Evolutionary conservation across 2,888 invertebrate species (phyloP).

Genomic region (Caenorhabditis imperialis): DNA sequence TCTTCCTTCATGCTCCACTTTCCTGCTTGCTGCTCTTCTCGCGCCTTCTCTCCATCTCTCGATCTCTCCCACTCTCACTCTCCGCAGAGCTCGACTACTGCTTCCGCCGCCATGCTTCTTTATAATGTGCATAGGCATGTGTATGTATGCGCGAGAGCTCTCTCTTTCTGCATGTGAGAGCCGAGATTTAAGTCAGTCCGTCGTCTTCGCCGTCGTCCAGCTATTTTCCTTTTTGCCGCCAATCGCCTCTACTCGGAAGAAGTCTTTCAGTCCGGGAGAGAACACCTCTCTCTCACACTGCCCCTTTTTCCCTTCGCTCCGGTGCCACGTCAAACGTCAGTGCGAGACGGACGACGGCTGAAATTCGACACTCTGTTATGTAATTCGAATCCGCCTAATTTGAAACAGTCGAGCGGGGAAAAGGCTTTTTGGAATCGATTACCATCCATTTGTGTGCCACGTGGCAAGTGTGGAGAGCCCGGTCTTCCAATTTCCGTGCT

Average conservation of each 20-base stretch:
- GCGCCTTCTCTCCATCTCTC: conserved; percentile 11
- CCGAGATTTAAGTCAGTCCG: conserved; percentile 51
- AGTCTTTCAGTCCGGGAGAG: conserved; percentile 9
- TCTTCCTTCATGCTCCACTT: conserved; percentile 16
- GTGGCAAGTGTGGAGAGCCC: background rate
- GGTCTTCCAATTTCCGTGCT: conserved; percentile 8
- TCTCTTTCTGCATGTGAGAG: conserved; percentile 48
- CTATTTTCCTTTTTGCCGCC: conserved; percentile 35
- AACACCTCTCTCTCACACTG: conserved; percentile 7
- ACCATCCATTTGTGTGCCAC: background rate
- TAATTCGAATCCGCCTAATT: conserved; percentile 47
- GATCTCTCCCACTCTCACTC: conserved; percentile 37
- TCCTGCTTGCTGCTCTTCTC: conserved; percentile 22
- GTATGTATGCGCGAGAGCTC: conserved; percentile 45
- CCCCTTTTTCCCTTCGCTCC: background rate
- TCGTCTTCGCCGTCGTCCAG: conserved; percentile 28
- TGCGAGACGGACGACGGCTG: conserved; percentile 2
- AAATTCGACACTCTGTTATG: conserved; percentile 43
- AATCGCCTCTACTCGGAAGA: conserved; percentile 18
- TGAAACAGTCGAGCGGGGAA: conserved; percentile 33
- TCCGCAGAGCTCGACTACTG: conserved; percentile 39
- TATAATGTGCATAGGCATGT: conserved; percentile 51
- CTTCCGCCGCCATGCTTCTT: conserved; percentile 54
- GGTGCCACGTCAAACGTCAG: conserved; percentile 15
- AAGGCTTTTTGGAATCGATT: conserved; percentile 6